Evolutionary conservation across 2,797 vertebrate species (phyloP), one percentile per base, ranked within the genome.

Genomic region (Cynodonichthys magdalenae): DNA sequence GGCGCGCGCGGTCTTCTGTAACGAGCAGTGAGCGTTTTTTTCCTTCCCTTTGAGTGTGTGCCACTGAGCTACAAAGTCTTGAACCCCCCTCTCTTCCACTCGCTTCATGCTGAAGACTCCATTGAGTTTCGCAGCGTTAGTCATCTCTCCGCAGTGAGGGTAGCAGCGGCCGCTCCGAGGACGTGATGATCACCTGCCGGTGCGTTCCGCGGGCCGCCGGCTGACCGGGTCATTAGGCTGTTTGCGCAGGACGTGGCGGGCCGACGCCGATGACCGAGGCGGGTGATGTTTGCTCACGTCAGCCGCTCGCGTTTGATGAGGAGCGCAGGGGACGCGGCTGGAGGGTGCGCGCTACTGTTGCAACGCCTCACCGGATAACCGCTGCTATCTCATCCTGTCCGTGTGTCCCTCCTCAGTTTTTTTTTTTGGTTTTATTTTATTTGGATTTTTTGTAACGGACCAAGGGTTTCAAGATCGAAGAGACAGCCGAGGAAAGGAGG

Each of bases 81-180:
- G 12, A 24, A 78, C 7, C 8, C 10, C 31, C 0, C 9, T 9
- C 34, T 36, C 34, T 10, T 10, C 34, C 34, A 1, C 34, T 10
- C 55, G 50, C 56, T 45, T 65, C 69, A 20, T 4, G 45, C 45
- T 12, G 67, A 82, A 53, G 76, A 76, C 76, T 81, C 80, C 84
- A 84, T 84, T 84, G 83, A 84, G 83, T 91, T 92, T 91, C 90
- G 89, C 90, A 92, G 92, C 88, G 91, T 93, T 92, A 91, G 91
- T 92, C 90, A 92, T 92, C 90, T 86, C 75, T 81, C 90, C 84
- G 90, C 91, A 90, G 89, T 91, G 87, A 80, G 81, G 81, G 81
- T 79, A 78, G 81, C 66, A 73, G 69, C 29, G 53, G 61, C 77
- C 75, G 77, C 82, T 69, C 80, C 76, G 74, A 65, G 44, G 44